Conservation (phyloP, 2,888 invertebrate genomes). For the Villa cingulata region DNA sequence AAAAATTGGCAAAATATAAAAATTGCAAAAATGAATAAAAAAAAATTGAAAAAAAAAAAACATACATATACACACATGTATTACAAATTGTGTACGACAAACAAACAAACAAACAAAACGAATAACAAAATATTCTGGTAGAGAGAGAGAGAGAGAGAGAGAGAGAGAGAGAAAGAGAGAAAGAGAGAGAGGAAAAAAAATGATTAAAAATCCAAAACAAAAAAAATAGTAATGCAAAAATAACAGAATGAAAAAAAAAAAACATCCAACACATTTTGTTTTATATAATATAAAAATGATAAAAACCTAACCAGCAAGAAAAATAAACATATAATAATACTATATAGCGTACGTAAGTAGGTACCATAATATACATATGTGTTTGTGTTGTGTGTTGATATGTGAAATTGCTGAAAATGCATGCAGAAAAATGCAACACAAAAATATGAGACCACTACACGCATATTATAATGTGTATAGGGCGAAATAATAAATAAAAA, state of each 20-base stretch:
- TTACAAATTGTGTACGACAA: too few relatives aligned
- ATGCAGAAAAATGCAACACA: not conserved
- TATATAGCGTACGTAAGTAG: too few relatives aligned
- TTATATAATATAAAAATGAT: not conserved
- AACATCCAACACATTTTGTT: too few relatives aligned
- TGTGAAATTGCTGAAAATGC: not conserved
- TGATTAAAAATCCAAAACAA: not conserved
- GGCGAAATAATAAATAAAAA: not conserved
- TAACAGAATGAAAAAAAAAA: not conserved
- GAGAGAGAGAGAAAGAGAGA: too few relatives aligned
- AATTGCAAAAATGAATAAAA: not conserved
- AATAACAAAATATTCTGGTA: too few relatives aligned
- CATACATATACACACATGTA: too few relatives aligned
- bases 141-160: too few relatives aligned
- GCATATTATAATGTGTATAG: not conserved
- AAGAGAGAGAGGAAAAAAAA: not conserved
- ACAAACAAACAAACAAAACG: too few relatives aligned
- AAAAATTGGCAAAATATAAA: not conserved
- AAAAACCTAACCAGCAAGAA: not conserved
- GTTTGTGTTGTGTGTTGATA: too few relatives aligned
- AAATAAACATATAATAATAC: not conserved
- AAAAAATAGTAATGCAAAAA: not conserved
- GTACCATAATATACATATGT: too few relatives aligned
- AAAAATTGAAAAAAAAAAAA: conserved; percentile 2
- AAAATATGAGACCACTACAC: not conserved